Percentiles rank a stretch among this genome's conserved stretches.
phyloP scores from a whole-genome alignment of 2,797 vertebrate genomes.

The Lophius americanus region DNA sequence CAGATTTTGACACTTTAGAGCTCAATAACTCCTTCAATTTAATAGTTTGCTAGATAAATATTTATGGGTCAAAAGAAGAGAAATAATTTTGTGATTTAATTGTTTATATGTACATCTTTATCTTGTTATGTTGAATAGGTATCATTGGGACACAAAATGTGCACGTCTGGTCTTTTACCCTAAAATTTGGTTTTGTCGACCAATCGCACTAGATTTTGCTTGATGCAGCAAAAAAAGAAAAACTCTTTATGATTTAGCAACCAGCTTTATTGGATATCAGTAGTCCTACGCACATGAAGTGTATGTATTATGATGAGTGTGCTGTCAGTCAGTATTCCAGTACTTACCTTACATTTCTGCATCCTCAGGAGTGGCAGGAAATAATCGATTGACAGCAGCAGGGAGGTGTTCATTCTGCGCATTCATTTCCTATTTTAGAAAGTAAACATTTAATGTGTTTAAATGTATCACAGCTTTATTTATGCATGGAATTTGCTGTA shows the following conservation, averaged over 20 bases:
- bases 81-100: not conserved
- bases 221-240: not conserved
- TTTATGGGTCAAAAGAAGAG: conserved; percentile 22
- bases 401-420: conserved; percentile 51
- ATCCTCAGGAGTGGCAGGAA: conserved; percentile 45
- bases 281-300: conserved; percentile 22
- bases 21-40: too few species aligned
- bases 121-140: too few species aligned
- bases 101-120: not conserved
- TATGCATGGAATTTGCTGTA: conserved; percentile 88
- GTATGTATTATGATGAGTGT: conserved; percentile 36
- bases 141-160: too few species aligned
- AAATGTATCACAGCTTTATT: conserved; percentile 84
- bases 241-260: not conserved
- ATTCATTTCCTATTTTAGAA: conserved; percentile 77
- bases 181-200: conserved; percentile 18
- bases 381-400: conserved; percentile 55
- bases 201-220: conserved; percentile 14
- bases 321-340: conserved; percentile 33
- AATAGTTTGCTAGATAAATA: conserved; percentile 13
- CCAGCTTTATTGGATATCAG: conserved; percentile 16
- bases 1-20: too few species aligned
- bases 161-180: too few species aligned
- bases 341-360: conserved; percentile 24
- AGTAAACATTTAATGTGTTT: conserved; percentile 85